These are phyloP conservation scores for Cacoxenus indagator DNA, from an alignment of 2,888 invertebrate genomes.

Conservation along the genomic window DNA sequence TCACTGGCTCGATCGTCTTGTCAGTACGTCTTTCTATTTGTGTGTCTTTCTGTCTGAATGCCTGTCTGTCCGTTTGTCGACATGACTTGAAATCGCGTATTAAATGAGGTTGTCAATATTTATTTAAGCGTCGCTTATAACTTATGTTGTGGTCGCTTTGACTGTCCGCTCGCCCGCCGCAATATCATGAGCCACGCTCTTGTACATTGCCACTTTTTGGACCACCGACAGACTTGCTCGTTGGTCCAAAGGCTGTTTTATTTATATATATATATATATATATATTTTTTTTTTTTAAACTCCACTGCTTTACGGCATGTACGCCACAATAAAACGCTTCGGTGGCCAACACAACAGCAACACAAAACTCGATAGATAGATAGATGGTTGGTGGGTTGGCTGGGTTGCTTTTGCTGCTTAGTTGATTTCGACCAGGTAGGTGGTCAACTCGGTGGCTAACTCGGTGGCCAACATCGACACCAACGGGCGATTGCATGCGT, in stretches of 20 bases:
- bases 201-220: not conserved
- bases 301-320: too few relatives aligned
- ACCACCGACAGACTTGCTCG: not conserved
- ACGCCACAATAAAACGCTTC: not conserved
- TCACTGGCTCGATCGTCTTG: too few relatives aligned
- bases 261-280: not conserved
- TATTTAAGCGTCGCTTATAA: constrained; percentile 28
- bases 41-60: constrained; percentile 22
- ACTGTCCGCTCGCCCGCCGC: not conserved
- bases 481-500: too few relatives aligned
- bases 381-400: not conserved
- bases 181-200: not conserved
- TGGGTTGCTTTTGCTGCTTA: not conserved
- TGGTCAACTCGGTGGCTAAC: not conserved
- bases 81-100: constrained; percentile 28
- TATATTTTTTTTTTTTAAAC: not conserved
- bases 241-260: not conserved
- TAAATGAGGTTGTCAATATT: constrained; percentile 46
- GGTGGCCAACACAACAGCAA: not conserved
- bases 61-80: not conserved
- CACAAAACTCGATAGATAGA: not conserved
- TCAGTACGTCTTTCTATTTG: constrained; percentile 14
- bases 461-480: not conserved
- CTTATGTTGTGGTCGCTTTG: not conserved
- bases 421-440: not conserved